phyloP scores from a whole-genome alignment of 2,888 invertebrate genomes.

The Netelia fuscicornis region DNA sequence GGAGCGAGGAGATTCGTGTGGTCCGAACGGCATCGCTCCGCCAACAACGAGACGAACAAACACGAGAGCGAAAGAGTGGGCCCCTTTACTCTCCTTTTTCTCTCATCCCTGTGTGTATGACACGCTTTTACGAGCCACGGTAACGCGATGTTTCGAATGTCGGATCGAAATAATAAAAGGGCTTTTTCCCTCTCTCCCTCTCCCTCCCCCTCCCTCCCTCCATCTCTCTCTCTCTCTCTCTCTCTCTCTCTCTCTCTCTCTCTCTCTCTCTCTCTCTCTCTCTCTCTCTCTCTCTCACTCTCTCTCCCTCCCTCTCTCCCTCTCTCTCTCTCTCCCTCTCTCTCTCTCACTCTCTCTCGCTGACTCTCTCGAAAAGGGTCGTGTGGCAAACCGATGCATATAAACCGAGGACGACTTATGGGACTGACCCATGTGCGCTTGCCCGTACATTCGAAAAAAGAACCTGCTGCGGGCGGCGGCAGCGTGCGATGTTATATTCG shows the following conservation, averaged over 20 bases:
- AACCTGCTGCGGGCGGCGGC: constrained; percentile 19
- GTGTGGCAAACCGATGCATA: constrained; percentile 64
- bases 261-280: too few relatives aligned
- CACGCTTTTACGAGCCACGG: constrained; percentile 77
- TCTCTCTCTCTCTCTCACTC: too few relatives aligned
- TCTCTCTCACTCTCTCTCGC: not conserved
- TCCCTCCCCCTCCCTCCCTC: too few relatives aligned
- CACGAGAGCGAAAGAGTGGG: constrained; percentile 32
- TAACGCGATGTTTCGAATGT: constrained; percentile 72
- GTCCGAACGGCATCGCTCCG: constrained; percentile 26
- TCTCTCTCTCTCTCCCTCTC: too few relatives aligned
- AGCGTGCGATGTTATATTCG: constrained; percentile 54
- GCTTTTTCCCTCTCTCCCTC: constrained; percentile 33
- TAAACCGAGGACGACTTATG: constrained; percentile 70
- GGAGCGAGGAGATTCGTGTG: constrained; percentile 61
- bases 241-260: too few relatives aligned
- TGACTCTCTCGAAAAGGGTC: constrained; percentile 18
- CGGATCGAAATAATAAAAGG: constrained; percentile 73
- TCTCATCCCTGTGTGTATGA: constrained; percentile 56
- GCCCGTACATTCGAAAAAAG: constrained; percentile 42
- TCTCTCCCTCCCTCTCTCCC: too few relatives aligned
- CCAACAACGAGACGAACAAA: constrained; percentile 3
- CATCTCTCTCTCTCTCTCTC: too few relatives aligned
- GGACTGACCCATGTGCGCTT: constrained; percentile 62
- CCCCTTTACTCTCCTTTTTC: constrained; percentile 11